A percentile compares a stretch with the other conserved stretches of the same genome.
These are phyloP conservation scores for Leucoma salicis DNA, from an alignment of 2,888 invertebrate species.

Conservation along the genomic window DNA sequence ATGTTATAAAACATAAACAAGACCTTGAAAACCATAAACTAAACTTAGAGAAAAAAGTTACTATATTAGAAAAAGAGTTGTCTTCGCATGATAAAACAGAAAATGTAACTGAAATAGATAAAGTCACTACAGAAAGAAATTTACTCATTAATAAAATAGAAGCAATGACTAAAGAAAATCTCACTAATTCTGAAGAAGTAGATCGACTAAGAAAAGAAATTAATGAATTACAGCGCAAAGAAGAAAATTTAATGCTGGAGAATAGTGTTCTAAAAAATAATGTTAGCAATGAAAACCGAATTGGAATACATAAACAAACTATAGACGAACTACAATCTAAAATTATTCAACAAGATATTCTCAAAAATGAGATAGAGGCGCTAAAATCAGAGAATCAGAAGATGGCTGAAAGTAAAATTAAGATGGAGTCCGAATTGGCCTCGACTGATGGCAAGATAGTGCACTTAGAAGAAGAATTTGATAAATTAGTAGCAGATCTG, in stretches of 20 bases:
- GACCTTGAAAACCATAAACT: conserved; percentile 45
- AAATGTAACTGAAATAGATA: conserved; percentile 23
- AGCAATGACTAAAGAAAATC: conserved; percentile 40
- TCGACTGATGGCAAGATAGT: conserved; percentile 55
- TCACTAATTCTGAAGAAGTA: conserved; percentile 36
- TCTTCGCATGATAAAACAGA: conserved; percentile 15
- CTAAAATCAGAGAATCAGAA: conserved; percentile 53
- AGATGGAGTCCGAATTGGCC: conserved; percentile 54
- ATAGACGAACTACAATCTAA: conserved; percentile 47
- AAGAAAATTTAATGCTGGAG: conserved; percentile 38
- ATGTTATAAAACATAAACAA: conserved; percentile 21
- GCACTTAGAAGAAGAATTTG: conserved; percentile 66
- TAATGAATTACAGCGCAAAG: conserved; percentile 29
- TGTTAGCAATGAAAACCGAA: conserved; percentile 25
- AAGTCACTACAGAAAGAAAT: conserved; percentile 36
- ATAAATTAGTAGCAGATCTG: conserved; percentile 55
- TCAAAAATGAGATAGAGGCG: conserved; percentile 43
- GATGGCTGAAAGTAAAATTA: conserved; percentile 43
- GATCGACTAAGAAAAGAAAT: conserved; percentile 37
- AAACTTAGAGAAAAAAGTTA: conserved; percentile 42
- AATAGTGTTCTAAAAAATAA: conserved; percentile 41
- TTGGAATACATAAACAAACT: conserved; percentile 34
- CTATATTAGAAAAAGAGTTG: conserved; percentile 30
- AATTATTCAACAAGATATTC: conserved; percentile 39
- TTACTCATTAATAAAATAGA: conserved; percentile 34